phyloP scores from a whole-genome alignment of 1,140 invertebrate species.

The Brachionus asplanchnoidis region DNA sequence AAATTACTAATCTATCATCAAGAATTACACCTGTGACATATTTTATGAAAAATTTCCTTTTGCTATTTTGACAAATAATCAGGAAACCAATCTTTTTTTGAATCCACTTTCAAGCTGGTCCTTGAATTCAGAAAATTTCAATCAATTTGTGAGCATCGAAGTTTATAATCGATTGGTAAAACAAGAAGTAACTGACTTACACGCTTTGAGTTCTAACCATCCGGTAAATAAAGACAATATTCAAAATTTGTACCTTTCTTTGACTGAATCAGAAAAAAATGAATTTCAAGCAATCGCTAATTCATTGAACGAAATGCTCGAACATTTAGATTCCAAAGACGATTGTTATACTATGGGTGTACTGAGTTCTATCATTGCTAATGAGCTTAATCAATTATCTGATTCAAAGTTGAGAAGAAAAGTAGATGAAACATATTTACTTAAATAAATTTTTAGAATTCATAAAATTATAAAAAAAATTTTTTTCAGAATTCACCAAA shows the following conservation, averaged over 20 bases:
- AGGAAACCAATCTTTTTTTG: not conserved
- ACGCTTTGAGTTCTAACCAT: not conserved
- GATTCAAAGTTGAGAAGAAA: slow-evolving; percentile 22
- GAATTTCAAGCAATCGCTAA: not conserved
- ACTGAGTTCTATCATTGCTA: slow-evolving; percentile 2
- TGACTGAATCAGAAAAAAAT: not conserved
- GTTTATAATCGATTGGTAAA: not conserved
- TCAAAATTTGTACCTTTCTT: slow-evolving; percentile 12
- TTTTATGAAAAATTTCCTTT: slow-evolving; percentile 41
- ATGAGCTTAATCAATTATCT: not conserved
- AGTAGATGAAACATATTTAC: not conserved
- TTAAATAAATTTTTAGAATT: not conserved
- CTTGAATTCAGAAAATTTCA: not conserved
- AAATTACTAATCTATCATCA: not conserved
- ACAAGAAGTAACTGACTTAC: slow-evolving; percentile 1
- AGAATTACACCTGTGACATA: slow-evolving; percentile 40
- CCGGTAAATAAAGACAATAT: not conserved
- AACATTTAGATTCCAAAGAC: slow-evolving; percentile 37
- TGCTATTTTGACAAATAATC: not conserved
- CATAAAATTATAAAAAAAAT: not conserved
- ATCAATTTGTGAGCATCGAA: slow-evolving; percentile 11
- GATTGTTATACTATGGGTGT: slow-evolving; percentile 30
- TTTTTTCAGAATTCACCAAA: slow-evolving; percentile 24
- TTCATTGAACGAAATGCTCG: slow-evolving; percentile 27
- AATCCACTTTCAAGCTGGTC: slow-evolving; percentile 32